Base-by-base conservation (phyloP, 1,140 invertebrate genomes). In the Macrosteles quadrilineatus region DNA sequence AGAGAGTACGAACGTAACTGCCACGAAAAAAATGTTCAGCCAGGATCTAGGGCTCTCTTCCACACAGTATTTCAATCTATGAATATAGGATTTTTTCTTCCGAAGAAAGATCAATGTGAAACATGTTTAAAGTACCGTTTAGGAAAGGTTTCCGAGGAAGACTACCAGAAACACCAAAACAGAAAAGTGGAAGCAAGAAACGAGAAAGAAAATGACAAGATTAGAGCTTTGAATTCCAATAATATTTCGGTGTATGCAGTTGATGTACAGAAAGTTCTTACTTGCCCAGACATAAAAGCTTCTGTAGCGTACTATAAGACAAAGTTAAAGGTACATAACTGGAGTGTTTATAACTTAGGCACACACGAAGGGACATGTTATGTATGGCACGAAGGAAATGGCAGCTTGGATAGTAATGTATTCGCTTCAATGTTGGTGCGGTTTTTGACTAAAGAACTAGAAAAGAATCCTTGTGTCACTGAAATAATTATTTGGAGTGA, bases 281-380 rank as follows among this genome's bases (percentile, higher is more conserved):
- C 79, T 29, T 73, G 68, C 43, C 81, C 80, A 67, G 67, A 66
- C 66, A 30, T 81, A 43, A 76, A 78, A 73, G 76, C 76, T 45
- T 57, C 80, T 73, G 76, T 76, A 43, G 43, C 81, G 31, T 83
- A 83, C 73, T 83, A 79, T 73, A 82, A 81, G 74, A 79, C 75
- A 12, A 83, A 82, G 72, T 69, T 82, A 19, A 53, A 74, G n/a
- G 64, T 76, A 14, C 79, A 83, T 74, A 83, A 83, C 75, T 83
- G 79, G 67, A 81, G 80, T 19, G 65, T 82, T 43, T 83, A 79
- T 72, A 80, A 83, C 73, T 55, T 81, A 9, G 72, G 67, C 2
- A 80, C 68, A 50, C 73, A 77, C 67, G 65, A 75, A 36, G 71
- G 70, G 69, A 68, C 25, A 27, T 68, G 80, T 71, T 83, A 81